Evolutionary conservation across 2,888 invertebrate species (phyloP), one percentile per base, ranked within the genome.

Genomic region (Protonemura montana): DNA sequence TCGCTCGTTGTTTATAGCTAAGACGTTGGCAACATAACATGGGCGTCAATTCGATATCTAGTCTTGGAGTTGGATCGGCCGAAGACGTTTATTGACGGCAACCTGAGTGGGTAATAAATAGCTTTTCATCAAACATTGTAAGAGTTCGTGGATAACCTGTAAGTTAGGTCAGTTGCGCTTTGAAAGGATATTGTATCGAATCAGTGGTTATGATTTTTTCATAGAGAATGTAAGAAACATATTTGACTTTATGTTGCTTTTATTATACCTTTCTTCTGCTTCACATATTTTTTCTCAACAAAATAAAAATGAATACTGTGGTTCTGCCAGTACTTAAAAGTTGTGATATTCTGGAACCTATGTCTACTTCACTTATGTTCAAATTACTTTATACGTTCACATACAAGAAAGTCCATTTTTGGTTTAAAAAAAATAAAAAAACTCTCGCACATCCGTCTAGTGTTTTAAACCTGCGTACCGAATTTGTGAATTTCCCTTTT

Each of bases 91-190:
- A 59, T 59, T 59, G 59, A 21, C 3, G 59, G 13, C 59, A 59
- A 59, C 59, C 59, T 59, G 59, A 59, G 59, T 59, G 59, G 59
- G 59, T 59, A 59, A 59, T 59, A 59, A 59, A 59, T 59, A 59
- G 59, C 59, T 59, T 59, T 59, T 59, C 59, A 59, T 59, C 59
- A 59, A 59, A 59, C 21, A 13, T 59, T 2, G 59, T 59, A 21
- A 59, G 13, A 13, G 59, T 59, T 59, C 59, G 59, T 59, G 59
- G 59, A 21, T 10, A 59, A 59, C 7, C 13, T 59, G 59, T 59
- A 59, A 13, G 7, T 59, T 13, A 59, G 59, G 59, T 7, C 21
- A 2, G 13, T 1, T 59, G 59, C 21, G 59, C 21, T 59, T 16
- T 59, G 59, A 59, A 21, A 21, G 21, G 13, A 21, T 59, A 59